Evolutionary conservation across 1,140 invertebrate species (phyloP), one percentile per base, ranked within the genome.

Genomic region (Monochamus saltuarius): DNA sequence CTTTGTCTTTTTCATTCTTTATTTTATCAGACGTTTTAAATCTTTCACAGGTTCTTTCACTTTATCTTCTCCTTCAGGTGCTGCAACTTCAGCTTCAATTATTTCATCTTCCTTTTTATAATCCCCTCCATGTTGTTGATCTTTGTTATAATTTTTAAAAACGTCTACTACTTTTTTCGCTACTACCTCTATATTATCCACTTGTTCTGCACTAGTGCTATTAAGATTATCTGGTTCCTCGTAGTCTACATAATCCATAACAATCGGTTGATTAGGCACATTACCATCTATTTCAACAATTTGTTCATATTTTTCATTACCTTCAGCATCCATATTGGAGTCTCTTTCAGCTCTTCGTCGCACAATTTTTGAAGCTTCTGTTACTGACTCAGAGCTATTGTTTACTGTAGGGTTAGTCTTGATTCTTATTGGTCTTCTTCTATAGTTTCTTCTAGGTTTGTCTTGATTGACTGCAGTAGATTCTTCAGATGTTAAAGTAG

Each of bases 51-150:
- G 6, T 29, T 29, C 22, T 29, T 6, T 29, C 2, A 29, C 6
- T 29, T 29, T 29, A 29, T 29, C 22, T 29, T 29, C 2, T 29
- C 6, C 22, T 29, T 29, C 22, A 29, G 6, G 22, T 29, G 22
- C 22, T 29, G 22, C 22, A 29, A 29, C 6, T 29, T 29, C 22
- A 29, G 22, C 22, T 29, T 29, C 22, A 29, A 6, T 29, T 3
- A 29, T 29, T 29, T 29, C 22, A 29, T 29, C 22, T 29, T 29
- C 22, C 22, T 29, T 17, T 52, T 17, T 54, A 42, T 68, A 66
- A 59, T 68, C 66, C 13, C 67, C 68, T 13, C 68, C 70, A 37
- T 66, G 67, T 52, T 60, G 62, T 36, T 65, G 56, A n/a, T 14
- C 56, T 45, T 63, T 34, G 47, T 67, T 66, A 56, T 65, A 69